Evolutionary conservation across 2,888 invertebrate species (phyloP).

Genomic region (Eubasilissa splendida): DNA sequence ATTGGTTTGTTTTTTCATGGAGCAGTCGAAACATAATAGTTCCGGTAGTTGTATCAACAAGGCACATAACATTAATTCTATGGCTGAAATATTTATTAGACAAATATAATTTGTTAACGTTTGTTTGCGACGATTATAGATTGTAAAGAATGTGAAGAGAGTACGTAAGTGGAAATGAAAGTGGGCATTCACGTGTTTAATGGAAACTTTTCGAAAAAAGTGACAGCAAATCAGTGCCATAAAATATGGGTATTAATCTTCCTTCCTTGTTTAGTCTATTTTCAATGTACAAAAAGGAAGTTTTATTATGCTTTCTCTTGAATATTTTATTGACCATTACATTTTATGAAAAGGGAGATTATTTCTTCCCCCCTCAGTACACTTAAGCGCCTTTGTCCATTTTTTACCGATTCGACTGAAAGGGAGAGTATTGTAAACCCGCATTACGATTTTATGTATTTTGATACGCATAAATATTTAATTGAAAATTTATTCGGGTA

Average conservation of each 20-base stretch:
- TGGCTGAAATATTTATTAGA: too few species aligned
- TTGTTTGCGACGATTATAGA: too few species aligned
- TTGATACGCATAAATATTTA: slow-evolving; percentile 8
- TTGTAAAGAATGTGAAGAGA: not conserved
- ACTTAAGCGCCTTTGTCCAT: slow-evolving; percentile 10
- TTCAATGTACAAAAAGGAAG: slow-evolving; percentile 7
- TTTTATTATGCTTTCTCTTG: slow-evolving; percentile 12
- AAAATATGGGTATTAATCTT: not conserved
- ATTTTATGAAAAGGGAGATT: slow-evolving; percentile 16
- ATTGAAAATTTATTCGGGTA: too few species aligned
- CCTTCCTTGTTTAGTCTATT: slow-evolving; percentile 3
- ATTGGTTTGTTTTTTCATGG: too few species aligned
- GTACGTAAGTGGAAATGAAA: not conserved
- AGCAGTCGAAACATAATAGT: too few species aligned
- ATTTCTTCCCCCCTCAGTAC: slow-evolving; percentile 8
- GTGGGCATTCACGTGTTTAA: not conserved
- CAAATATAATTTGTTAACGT: too few species aligned
- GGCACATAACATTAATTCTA: too few species aligned
- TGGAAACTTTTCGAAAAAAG: not conserved
- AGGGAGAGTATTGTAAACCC: not conserved
- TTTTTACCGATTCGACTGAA: slow-evolving; percentile 9
- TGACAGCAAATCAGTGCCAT: not conserved
- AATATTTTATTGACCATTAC: slow-evolving; percentile 32
- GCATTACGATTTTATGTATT: slow-evolving; percentile 13
- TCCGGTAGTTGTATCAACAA: too few species aligned